A percentile compares a stretch with the other conserved stretches of the same genome.
phyloP scores from a whole-genome alignment of 2,113 vertebrate genomes.

The Tautogolabrus adspersus region DNA sequence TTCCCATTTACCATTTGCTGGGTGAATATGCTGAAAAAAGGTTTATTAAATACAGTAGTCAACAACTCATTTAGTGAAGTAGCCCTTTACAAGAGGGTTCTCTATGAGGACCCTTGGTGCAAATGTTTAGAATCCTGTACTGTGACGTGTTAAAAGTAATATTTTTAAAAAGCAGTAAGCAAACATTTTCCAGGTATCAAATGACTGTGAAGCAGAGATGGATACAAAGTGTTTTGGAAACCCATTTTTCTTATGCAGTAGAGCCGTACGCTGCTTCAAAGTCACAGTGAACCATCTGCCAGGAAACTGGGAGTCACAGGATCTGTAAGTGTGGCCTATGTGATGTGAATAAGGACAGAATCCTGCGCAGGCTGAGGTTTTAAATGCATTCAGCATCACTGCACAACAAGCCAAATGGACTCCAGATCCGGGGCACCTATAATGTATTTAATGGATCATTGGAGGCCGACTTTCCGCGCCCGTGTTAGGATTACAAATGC shows the following conservation, averaged over 20 bases:
- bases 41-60: slow-evolving; percentile 2
- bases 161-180: neutral
- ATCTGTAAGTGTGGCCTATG: slow-evolving; percentile 51
- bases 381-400: slow-evolving; percentile 71
- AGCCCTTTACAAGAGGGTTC: neutral
- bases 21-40: too few species aligned
- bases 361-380: slow-evolving; percentile 52
- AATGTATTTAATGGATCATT: slow-evolving; percentile 72
- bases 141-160: neutral
- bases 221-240: slow-evolving; percentile 20
- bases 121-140: slow-evolving; percentile 4
- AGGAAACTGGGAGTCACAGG: slow-evolving; percentile 71
- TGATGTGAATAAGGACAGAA: slow-evolving; percentile 67
- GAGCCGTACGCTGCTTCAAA: slow-evolving; percentile 51
- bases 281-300: slow-evolving; percentile 56
- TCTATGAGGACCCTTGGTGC: neutral
- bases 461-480: slow-evolving; percentile 61
- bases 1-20: neutral
- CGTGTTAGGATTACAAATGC: slow-evolving; percentile 63
- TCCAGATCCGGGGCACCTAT: slow-evolving; percentile 63
- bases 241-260: slow-evolving; percentile 28
- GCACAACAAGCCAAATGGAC: slow-evolving; percentile 71
- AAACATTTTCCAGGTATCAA: slow-evolving; percentile 7
- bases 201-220: slow-evolving; percentile 8
- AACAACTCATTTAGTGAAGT: slow-evolving; percentile 16